Conservation (phyloP, 2,797 vertebrate species). For the Sebastes variabilis region DNA sequence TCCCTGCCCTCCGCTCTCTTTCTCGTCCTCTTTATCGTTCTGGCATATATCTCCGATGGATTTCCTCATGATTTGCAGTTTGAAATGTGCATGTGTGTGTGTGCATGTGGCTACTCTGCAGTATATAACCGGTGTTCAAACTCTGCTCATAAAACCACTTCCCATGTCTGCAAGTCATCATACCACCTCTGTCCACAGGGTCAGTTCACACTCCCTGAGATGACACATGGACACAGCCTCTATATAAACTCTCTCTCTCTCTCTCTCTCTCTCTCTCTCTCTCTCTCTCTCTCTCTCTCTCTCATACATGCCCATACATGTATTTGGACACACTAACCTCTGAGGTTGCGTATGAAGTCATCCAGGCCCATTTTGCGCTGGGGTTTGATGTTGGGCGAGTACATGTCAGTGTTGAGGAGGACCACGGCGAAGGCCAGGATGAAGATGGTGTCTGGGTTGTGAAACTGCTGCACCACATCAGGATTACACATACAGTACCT, state of each 20-base stretch:
- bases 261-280: background rate
- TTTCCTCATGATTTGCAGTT: constrained; percentile 2
- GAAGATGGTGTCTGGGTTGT: constrained; percentile 99
- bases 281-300: background rate
- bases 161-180: constrained; percentile 20
- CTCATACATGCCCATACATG: background rate
- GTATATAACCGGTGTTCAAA: constrained; percentile 22
- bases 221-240: background rate
- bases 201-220: background rate
- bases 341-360: constrained; percentile 97
- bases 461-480: constrained; percentile 98
- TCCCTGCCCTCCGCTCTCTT: constrained; percentile 30
- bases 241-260: background rate
- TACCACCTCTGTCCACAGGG: background rate
- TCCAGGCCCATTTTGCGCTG: constrained; percentile 99
- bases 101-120: background rate
- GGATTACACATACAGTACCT: constrained; percentile 99
- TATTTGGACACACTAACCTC: constrained; percentile 84
- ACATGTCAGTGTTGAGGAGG: constrained; percentile 99
- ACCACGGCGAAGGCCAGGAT: constrained; percentile 98
- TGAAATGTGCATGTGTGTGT: constrained; percentile 4
- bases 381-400: constrained; percentile 98
- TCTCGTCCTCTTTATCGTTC: constrained; percentile 28
- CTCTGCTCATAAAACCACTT: constrained; percentile 27
- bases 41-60: constrained; percentile 6